Base-by-base conservation (phyloP, 2,797 vertebrate genomes). In the Acanthiza pusilla region DNA sequence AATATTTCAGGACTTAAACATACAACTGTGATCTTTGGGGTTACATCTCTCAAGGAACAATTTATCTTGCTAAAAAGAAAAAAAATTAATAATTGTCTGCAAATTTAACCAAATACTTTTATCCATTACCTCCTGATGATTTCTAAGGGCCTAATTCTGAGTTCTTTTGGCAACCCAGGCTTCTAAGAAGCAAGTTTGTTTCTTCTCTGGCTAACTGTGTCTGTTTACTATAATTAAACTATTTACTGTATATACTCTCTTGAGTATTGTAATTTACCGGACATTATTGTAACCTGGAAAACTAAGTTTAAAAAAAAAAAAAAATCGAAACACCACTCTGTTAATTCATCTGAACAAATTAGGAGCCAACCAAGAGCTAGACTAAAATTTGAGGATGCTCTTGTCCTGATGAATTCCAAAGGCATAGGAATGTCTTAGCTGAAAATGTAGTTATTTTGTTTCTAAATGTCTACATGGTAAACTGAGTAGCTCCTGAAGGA, bases 401-500 rank as follows among this genome's bases (percentile, higher is more conserved):
- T 55, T 74, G 25, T 61, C 38, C 54, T 85, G 43, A 47, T 34
- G 30, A n/a, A 62, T 95, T 96, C 50, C 45, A 93, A 92, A 84
- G 36, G 11, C 42, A 93, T 8, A 23, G 16, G 34, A 58, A 84
- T 76, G 54, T 95, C 93, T 96, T 95, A 94, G 45, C 40, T 94
- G 66, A 75, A 96, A 68, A 85, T 82, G 16, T 92, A 67, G 81
- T 83, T 93, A 93, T 89, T 92, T 84, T 94, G 16, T 93, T 86
- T 32, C 7, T 93, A 95, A 92, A 96, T 91, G 54, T 95, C 29
- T 76, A 29, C 79, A 45, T 65, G 77, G 72, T 82, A 96, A 96
- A 96, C 93, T 73, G 66, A 70, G 43, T 70, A 88, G 43, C 43
- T 97, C 90, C 74, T 83, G 42, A 95, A 96, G 68, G 94, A 91